Evolutionary conservation across 1,140 invertebrate species (phyloP).

Genomic region (Drosophila guanche): DNA sequence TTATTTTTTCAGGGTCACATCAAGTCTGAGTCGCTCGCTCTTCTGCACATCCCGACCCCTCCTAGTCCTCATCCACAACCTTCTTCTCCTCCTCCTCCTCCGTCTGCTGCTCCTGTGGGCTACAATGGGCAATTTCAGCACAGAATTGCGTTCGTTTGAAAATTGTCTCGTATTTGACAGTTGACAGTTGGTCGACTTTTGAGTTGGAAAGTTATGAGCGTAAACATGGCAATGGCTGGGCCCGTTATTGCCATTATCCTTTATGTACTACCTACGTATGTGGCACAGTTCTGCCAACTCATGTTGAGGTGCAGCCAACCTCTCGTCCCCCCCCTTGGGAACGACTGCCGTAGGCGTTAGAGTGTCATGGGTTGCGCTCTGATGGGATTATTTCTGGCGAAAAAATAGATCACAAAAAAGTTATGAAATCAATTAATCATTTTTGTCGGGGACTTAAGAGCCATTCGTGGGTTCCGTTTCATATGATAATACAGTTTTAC

Average conservation of each 20-base stretch:
- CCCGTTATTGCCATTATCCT: conserved; percentile 51
- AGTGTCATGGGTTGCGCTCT: not conserved
- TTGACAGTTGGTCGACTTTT: conserved; percentile 82
- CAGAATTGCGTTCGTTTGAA: conserved; percentile 38
- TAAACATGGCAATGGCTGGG: conserved; percentile 71
- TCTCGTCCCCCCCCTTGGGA: not conserved
- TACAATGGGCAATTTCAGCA: conserved; percentile 8
- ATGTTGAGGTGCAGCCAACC: conserved; percentile 4
- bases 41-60: conserved; percentile 4
- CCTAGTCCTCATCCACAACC: not conserved
- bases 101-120: not conserved
- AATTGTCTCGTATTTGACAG: conserved; percentile 78
- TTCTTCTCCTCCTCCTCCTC: not conserved
- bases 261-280: conserved; percentile 8
- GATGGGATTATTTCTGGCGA: not conserved
- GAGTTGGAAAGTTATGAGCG: conserved; percentile 81
- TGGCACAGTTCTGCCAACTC: conserved; percentile 35
- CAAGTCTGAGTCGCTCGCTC: conserved; percentile 16
- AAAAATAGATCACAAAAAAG: conserved; percentile 30
- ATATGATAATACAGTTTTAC: conserved; percentile 6
- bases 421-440: conserved; percentile 43
- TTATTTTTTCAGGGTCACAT: conserved; percentile 69
- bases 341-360: conserved; percentile 1
- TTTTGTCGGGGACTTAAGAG: not conserved
- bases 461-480: not conserved